Conservation (phyloP, 1,140 invertebrate species). For the Holcopasites calliopsidis region DNA sequence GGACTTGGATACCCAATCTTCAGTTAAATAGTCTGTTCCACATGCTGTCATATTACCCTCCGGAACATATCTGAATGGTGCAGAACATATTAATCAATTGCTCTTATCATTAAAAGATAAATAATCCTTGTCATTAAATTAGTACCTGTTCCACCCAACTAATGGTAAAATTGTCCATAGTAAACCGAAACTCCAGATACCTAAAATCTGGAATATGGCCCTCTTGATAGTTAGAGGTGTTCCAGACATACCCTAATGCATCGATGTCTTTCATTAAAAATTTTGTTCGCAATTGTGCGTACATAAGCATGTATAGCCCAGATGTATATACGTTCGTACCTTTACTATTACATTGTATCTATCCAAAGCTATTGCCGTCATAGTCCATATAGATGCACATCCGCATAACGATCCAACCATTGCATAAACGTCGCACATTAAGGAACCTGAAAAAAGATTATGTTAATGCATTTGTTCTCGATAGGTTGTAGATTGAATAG, state of each 20-base stretch:
- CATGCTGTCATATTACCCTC: constrained; percentile 93
- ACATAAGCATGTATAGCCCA: too few relatives aligned
- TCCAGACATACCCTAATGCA: constrained; percentile 84
- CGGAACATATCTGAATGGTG: constrained; percentile 85
- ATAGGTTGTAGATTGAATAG: neutral
- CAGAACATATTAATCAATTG: neutral
- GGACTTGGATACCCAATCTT: constrained; percentile 83
- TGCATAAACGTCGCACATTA: constrained; percentile 91
- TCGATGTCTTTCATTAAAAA: too few relatives aligned
- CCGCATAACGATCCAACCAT: constrained; percentile 90
- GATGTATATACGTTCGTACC: too few relatives aligned
- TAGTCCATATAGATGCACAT: constrained; percentile 90
- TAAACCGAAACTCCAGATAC: constrained; percentile 85
- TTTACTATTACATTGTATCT: constrained; percentile 93
- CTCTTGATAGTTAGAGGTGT: constrained; percentile 86
- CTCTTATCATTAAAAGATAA: neutral
- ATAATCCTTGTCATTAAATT: neutral
- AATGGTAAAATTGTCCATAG: constrained; percentile 87
- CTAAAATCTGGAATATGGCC: constrained; percentile 84
- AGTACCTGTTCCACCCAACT: constrained; percentile 86
- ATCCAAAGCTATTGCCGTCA: constrained; percentile 90
- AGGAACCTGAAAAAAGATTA: constrained; percentile 70
- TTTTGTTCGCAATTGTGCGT: too few relatives aligned
- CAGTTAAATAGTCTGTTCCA: constrained; percentile 89
- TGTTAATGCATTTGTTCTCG: neutral